Base-by-base conservation (phyloP, 2,888 invertebrate species). In the Parthenolecanium corni region DNA sequence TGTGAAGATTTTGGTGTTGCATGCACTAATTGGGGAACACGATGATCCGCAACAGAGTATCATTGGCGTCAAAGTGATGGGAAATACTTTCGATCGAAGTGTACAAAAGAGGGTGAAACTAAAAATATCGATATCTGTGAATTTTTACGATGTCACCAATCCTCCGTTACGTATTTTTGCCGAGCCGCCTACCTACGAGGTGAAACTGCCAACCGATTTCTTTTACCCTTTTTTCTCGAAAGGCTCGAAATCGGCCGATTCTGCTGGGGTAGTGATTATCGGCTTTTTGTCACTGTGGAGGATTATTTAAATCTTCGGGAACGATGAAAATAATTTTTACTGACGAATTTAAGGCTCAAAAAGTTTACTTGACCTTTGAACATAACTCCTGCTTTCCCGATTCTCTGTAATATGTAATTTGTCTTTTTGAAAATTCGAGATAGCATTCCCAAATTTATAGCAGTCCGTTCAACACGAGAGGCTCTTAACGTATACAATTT, bases 181-280 rank as follows among this genome's bases (percentile, higher is more conserved):
- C 9, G 79, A 79, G 63, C 78, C 80, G 64, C 84, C 85, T 18
- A 78, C 80, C 65, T 76, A 85, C 64, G 79, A 82, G 68, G 77
- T 84, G 64, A 77, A 79, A 71, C 75, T 86, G 62, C 85, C 86
- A 1, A 77, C 78, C 67, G 83, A 86, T 72, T 86, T 86, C 71
- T 86, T 86, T 72, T 84, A 85, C 70, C 86, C 86, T 1, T 82
- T 82, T 64, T 68, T 63, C 31, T 63, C 63, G 3, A 9, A n/a
- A 3, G n/a, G 31, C 20, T 12, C 14, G 4, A 20, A 21, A 16
- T 31, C n/a, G n/a, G n/a, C n/a, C n/a, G n/a, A n/a, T n/a, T n/a
- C n/a, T n/a, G n/a, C n/a, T n/a, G n/a, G n/a, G n/a, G 18, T 46
- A n/a, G n/a, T 12, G 9, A 38, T 38, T 38, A 38, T 38, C 12